A percentile compares a stretch with the other conserved stretches of the same genome.
Evolutionary conservation across 2,888 invertebrate species (phyloP).

Genomic region (Cantharis lateralis): DNA sequence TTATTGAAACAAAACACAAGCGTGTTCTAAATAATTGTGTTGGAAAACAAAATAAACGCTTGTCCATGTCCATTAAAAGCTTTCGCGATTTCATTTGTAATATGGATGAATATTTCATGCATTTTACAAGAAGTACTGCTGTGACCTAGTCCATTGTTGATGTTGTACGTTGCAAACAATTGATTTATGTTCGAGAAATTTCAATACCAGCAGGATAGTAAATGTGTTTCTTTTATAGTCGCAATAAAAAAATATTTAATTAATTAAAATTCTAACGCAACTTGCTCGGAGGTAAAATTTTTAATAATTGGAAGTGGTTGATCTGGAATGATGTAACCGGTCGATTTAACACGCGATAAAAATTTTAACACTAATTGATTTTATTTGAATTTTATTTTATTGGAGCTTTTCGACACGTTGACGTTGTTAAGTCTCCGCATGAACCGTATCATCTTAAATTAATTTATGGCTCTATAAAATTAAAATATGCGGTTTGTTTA

Average conservation of each 20-base stretch:
- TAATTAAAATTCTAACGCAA: neutral
- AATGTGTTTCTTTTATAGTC: neutral
- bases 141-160: neutral
- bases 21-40: neutral
- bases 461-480: neutral
- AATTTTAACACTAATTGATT: neutral
- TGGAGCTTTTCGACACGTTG: neutral
- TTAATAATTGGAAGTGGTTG: too few species aligned
- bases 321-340: neutral
- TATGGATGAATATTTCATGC: neutral
- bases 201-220: neutral
- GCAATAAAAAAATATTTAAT: too few species aligned
- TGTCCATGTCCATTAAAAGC: neutral
- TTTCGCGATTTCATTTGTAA: neutral
- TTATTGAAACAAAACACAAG: neutral
- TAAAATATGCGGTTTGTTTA: neutral
- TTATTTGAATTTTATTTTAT: neutral
- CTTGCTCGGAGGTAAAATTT: neutral
- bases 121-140: neutral
- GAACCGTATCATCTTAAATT: neutral
- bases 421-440: neutral
- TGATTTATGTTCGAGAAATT: neutral
- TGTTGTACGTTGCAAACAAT: neutral
- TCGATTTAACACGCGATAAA: neutral
- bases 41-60: neutral